Evolutionary conservation across 2,113 vertebrate species (phyloP), one percentile per base, ranked within the genome.

Genomic region (Oophaga pumilio): DNA sequence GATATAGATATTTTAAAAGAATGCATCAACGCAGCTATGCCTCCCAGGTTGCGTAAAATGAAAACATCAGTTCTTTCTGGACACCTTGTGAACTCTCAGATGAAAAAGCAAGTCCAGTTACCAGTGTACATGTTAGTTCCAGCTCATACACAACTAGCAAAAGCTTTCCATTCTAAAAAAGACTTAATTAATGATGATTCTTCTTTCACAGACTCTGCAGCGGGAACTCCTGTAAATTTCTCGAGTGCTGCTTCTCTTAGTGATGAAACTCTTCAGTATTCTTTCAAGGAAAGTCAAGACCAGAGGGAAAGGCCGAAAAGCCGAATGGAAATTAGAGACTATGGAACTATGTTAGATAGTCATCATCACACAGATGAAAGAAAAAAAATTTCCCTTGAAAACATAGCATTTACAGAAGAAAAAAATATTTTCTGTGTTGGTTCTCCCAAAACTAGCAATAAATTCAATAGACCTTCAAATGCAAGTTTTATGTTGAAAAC

Each of bases 61-160:
- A 96, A 95, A 90, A 95, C 97, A 0, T 94, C 96, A 0, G 91
- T 97, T 56, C 94, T 97, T 91, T 95, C 97, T 0, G 92, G 93
- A 0, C 96, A 97, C 85, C 91, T 96, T 79, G 90, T 97, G 69
- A 96, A 93, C 85, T 91, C 95, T 2, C 96, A 97, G 86, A 90
- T 89, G 1, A 93, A 95, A 92, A 97, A 95, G 49, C 93, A 94
- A 0, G 89, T 97, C 52, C 96, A 96, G 0, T 91, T 99, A 43
- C 98, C 98, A 0, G 95, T 99, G 11, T 99, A 97, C 91, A 97
- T 98, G 97, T 93, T 99, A 91, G 94, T 99, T 73, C 97, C 97
- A 0, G 95, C 97, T 84, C 95, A 94, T 4, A 85, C 94, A 12
- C 96, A 96, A 83, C 89, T 95, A 0, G 89, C 89, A 6, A 95